phyloP scores from a whole-genome alignment of 2,888 invertebrate genomes.

The Amblyjoppa proteus region DNA sequence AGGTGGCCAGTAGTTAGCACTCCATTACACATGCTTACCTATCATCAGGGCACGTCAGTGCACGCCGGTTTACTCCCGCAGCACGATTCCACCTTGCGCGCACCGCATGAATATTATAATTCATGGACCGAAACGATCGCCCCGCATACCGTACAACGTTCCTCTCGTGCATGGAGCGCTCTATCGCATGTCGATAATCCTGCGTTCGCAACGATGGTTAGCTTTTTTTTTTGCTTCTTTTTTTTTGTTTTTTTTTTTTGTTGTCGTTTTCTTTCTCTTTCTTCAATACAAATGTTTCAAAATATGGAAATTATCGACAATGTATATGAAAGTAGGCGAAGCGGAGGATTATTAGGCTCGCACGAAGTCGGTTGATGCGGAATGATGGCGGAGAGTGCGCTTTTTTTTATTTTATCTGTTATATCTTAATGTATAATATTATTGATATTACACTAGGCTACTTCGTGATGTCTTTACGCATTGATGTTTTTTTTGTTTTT shows the following conservation, averaged over 20 bases:
- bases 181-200: slow-evolving; percentile 40
- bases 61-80: slow-evolving; percentile 74
- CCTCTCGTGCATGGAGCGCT: not conserved
- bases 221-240: not conserved
- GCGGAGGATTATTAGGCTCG: too few species aligned
- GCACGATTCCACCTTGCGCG: slow-evolving; percentile 49
- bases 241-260: not conserved
- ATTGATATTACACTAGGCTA: not conserved
- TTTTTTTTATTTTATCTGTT: not conserved
- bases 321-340: not conserved
- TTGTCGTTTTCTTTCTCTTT: not conserved
- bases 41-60: slow-evolving; percentile 81
- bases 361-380: not conserved
- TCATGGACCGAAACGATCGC: slow-evolving; percentile 47
- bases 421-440: not conserved
- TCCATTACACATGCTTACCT: slow-evolving; percentile 83
- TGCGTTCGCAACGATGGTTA: not conserved
- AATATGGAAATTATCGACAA: slow-evolving; percentile 33
- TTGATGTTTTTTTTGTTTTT: too few species aligned
- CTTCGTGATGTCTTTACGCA: too few species aligned
- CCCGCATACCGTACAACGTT: not conserved
- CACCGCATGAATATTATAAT: slow-evolving; percentile 53
- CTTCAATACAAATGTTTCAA: not conserved
- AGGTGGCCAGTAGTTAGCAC: slow-evolving; percentile 83
- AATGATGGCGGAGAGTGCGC: not conserved